phyloP scores from a whole-genome alignment of 1,140 invertebrate species.

The Euura lappo region DNA sequence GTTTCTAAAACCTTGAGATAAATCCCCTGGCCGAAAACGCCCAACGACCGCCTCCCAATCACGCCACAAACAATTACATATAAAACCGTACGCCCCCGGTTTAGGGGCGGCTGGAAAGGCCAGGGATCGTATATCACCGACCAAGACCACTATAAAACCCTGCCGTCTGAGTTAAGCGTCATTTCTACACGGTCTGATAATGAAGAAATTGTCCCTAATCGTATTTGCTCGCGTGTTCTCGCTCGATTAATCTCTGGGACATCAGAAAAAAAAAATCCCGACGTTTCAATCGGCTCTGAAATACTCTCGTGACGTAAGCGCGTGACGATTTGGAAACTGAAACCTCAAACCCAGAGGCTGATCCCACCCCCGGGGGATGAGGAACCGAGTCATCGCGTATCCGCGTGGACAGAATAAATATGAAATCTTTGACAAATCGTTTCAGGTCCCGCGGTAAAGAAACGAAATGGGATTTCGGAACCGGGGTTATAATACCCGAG shows the following conservation, averaged over 20 bases:
- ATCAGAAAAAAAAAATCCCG: neutral
- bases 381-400: neutral
- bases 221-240: neutral
- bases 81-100: constrained; percentile 3
- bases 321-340: neutral
- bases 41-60: neutral
- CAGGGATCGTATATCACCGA: neutral
- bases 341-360: neutral
- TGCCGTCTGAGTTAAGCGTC: neutral
- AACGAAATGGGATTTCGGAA: constrained; percentile 1
- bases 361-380: neutral
- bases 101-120: neutral
- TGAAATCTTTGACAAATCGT: neutral
- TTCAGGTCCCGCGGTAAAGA: neutral
- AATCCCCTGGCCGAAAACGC: constrained; percentile 21
- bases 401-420: neutral
- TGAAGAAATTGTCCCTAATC: too few relatives aligned
- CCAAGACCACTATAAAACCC: neutral
- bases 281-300: neutral
- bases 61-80: constrained; percentile 5
- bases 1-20: constrained; percentile 36
- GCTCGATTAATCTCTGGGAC: neutral
- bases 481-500: too few relatives aligned
- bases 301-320: neutral
- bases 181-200: neutral